phyloP scores from a whole-genome alignment of 2,888 invertebrate genomes.

The Hecatera dysodea region DNA sequence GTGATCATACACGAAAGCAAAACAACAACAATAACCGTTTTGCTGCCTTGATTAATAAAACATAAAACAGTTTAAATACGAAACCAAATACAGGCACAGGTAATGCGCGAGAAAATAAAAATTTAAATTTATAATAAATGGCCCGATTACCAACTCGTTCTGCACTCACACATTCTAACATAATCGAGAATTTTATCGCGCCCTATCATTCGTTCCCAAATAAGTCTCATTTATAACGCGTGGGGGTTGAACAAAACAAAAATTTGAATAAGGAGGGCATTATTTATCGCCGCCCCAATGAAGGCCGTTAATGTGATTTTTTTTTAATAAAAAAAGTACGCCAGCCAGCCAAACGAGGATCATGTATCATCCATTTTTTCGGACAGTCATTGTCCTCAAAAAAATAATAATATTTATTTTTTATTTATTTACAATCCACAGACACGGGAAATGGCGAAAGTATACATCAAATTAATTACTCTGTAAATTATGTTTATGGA shows the following conservation, averaged over 20 bases:
- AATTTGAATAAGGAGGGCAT: slow-evolving; percentile 91
- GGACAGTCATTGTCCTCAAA: slow-evolving; percentile 89
- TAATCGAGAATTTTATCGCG: slow-evolving; percentile 87
- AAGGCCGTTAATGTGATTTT: slow-evolving; percentile 91
- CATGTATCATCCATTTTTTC: slow-evolving; percentile 90
- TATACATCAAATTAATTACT: slow-evolving; percentile 86
- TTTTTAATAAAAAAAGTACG: slow-evolving; percentile 89
- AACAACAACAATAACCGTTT: slow-evolving; percentile 4
- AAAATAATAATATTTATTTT: slow-evolving; percentile 76
- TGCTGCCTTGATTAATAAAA: slow-evolving; percentile 6
- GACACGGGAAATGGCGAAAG: slow-evolving; percentile 78
- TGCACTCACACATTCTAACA: slow-evolving; percentile 74
- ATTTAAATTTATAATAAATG: slow-evolving; percentile 67
- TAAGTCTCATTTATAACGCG: slow-evolving; percentile 90
- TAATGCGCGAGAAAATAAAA: slow-evolving; percentile 57
- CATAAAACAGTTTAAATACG: slow-evolving; percentile 29
- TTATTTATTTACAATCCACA: slow-evolving; percentile 80
- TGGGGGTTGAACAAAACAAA: slow-evolving; percentile 89
- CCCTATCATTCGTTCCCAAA: slow-evolving; percentile 89
- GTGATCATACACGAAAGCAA: background rate
- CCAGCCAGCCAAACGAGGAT: slow-evolving; percentile 89
- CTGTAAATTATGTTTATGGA: slow-evolving; percentile 71
- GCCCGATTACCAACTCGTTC: slow-evolving; percentile 68
- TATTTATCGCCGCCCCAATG: slow-evolving; percentile 91
- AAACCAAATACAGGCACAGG: slow-evolving; percentile 56